Evolutionary conservation across 2,888 invertebrate species (phyloP).

Genomic region (Physocephala rufipes): DNA sequence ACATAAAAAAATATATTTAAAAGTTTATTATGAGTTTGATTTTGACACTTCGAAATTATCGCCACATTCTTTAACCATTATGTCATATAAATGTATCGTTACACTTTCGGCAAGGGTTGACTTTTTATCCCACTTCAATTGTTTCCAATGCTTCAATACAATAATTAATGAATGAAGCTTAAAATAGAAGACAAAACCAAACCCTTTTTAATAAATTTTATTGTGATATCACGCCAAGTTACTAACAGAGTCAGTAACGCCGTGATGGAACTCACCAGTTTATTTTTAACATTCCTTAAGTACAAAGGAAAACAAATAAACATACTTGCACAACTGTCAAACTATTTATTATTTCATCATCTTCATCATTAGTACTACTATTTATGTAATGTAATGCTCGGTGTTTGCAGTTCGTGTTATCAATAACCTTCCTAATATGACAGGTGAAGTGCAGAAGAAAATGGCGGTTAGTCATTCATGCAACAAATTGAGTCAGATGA

Average conservation of each 20-base stretch:
- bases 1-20: too few relatives aligned
- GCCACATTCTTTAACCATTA: too few relatives aligned
- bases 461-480: conserved; percentile 53
- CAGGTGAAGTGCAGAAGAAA: conserved; percentile 49
- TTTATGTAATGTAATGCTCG: not conserved
- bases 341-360: not conserved
- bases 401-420: not conserved
- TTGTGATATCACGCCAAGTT: too few relatives aligned
- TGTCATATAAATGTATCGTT: too few relatives aligned
- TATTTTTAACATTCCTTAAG: not conserved
- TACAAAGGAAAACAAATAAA: not conserved
- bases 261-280: not conserved
- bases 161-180: too few relatives aligned
- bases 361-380: not conserved
- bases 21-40: too few relatives aligned
- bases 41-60: too few relatives aligned
- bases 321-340: not conserved
- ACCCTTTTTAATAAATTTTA: too few relatives aligned
- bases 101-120: too few relatives aligned
- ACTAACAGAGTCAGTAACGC: not conserved
- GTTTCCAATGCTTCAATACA: too few relatives aligned
- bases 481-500: conserved; percentile 34
- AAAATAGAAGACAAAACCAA: too few relatives aligned
- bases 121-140: too few relatives aligned
- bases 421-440: conserved; percentile 37